These are phyloP conservation scores for Gymnocypris eckloni DNA, from an alignment of 2,797 vertebrate species.

Conservation along the genomic window DNA sequence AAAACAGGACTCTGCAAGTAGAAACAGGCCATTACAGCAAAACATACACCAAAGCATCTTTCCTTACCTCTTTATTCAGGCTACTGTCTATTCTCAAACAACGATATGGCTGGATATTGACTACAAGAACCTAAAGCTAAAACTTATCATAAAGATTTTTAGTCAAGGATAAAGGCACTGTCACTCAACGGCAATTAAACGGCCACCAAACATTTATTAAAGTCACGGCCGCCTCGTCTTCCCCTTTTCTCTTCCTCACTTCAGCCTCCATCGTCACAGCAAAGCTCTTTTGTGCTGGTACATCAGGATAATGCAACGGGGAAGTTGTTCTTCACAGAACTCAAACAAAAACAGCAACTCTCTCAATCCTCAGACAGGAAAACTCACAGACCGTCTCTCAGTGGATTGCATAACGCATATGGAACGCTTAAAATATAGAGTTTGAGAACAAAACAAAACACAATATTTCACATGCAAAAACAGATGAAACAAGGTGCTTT, in stretches of 20 bases:
- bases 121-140: not conserved
- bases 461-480: constrained; percentile 19
- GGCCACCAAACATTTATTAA: constrained; percentile 70
- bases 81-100: not conserved
- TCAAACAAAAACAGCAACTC: not conserved
- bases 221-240: constrained; percentile 68
- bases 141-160: not conserved
- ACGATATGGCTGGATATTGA: not conserved
- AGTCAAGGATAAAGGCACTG: constrained; percentile 59
- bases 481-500: not conserved
- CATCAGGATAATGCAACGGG: constrained; percentile 10
- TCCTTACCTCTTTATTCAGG: constrained; percentile 1
- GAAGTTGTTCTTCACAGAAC: constrained; percentile 10
- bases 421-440: not conserved
- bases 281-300: constrained; percentile 4
- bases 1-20: constrained; percentile 43
- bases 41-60: not conserved
- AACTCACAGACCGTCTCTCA: constrained; percentile 4
- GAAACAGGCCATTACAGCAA: constrained; percentile 21
- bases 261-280: constrained; percentile 55
- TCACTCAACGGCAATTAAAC: constrained; percentile 66
- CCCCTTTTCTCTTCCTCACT: constrained; percentile 70
- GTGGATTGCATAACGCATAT: constrained; percentile 14
- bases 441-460: not conserved
- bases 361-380: not conserved